These are phyloP conservation scores for Coreius guichenoti DNA, from an alignment of 2,797 vertebrate genomes.

Conservation along the genomic window DNA sequence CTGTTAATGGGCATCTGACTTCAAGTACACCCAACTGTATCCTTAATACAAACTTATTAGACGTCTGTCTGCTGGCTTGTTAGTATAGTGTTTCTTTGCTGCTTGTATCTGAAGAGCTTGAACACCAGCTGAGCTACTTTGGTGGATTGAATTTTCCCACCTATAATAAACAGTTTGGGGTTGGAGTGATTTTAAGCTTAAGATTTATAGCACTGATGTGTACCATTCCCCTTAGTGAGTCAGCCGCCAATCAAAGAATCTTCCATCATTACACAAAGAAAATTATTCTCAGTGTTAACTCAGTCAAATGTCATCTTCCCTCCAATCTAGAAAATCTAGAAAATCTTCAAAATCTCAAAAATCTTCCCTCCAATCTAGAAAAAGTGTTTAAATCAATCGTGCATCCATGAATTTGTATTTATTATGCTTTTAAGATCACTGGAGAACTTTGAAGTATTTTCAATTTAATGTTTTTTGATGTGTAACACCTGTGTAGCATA, in stretches of 20 bases:
- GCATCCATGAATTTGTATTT: neutral
- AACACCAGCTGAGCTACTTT: constrained; percentile 18
- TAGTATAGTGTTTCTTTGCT: constrained; percentile 19
- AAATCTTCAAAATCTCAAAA: neutral
- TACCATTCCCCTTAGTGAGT: constrained; percentile 59
- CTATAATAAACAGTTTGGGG: constrained; percentile 40
- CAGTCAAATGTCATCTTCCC: constrained; percentile 26
- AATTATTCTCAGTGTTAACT: constrained; percentile 21
- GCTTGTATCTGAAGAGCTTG: constrained; percentile 4
- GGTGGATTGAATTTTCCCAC: constrained; percentile 32
- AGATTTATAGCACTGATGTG: constrained; percentile 71
- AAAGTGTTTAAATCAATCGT: neutral
- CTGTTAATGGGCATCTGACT: constrained; percentile 63
- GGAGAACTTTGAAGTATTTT: neutral
- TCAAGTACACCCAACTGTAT: constrained; percentile 49
- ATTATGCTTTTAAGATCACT: neutral
- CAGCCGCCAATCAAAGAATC: constrained; percentile 71
- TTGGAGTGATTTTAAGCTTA: constrained; percentile 72
- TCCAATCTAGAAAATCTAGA: neutral
- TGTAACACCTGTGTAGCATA: neutral
- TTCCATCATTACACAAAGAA: constrained; percentile 64
- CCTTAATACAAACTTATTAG: constrained; percentile 29
- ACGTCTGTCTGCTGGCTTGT: constrained; percentile 17
- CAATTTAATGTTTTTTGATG: neutral
- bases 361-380: constrained; percentile 30